phyloP scores from a whole-genome alignment of 2,113 vertebrate species.

The Coturnix japonica region DNA sequence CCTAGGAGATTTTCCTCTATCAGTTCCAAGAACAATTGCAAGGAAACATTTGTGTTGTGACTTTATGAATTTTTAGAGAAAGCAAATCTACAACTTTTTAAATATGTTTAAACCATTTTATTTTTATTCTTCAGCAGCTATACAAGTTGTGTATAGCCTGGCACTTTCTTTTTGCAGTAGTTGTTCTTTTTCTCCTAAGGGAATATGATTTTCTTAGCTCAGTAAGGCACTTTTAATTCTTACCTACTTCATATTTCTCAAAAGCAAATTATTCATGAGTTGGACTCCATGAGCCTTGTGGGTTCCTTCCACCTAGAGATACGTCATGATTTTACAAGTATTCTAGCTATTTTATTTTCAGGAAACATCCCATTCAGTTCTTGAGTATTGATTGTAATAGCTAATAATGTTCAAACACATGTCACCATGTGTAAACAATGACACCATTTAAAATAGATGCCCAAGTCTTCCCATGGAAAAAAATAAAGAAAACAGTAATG shows the following conservation, averaged over 20 bases:
- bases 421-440: neutral
- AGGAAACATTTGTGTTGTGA: constrained; percentile 39
- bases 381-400: neutral
- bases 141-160: neutral
- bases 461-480: neutral
- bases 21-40: constrained; percentile 49
- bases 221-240: constrained; percentile 20
- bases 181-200: neutral
- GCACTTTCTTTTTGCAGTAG: constrained; percentile 15
- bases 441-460: neutral
- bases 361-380: constrained; percentile 6
- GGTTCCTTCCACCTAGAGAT: neutral
- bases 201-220: neutral
- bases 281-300: neutral
- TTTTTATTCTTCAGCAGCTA: constrained; percentile 15
- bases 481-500: neutral
- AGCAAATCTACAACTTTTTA: constrained; percentile 20
- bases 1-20: constrained; percentile 47
- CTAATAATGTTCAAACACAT: neutral
- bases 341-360: neutral
- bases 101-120: neutral
- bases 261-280: neutral
- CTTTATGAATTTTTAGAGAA: constrained; percentile 48
- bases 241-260: neutral
- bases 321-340: neutral